Evolutionary conservation across 2,113 vertebrate species (phyloP), one percentile per base, ranked within the genome.

Genomic region (Dicerorhinus sumatrensis): DNA sequence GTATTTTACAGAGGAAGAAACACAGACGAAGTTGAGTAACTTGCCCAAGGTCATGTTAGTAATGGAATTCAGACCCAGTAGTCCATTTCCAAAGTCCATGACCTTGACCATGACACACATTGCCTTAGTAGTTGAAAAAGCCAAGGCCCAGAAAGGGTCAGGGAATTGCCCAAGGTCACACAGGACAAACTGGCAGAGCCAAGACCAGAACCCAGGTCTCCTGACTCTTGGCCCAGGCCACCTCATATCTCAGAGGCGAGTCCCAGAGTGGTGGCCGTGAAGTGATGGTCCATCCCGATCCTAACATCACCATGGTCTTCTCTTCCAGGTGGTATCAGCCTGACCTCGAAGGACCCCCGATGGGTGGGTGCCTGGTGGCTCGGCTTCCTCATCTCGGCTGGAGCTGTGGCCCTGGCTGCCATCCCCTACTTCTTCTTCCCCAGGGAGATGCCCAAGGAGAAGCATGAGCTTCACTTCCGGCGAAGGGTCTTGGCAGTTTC

Each of bases 311-410:
- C n/a, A 8, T 58, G 21, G 0, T 91, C 80, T 89, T 97, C 69
- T 72, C 54, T 98, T 98, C 21, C 98, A 99, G 99, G 97, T 0
- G 70, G 99, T 10, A 98, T 99, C 46, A 14, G 76, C 39, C 85
- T 99, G 79, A 97, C 98, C 0, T 92, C 75, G 0, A 94, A 62
- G 39, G 99, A 99, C 97, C 99, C 99, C 0, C 99, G 99, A 39
- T 99, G 99, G 99, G 99, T 99, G 0, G 99, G 99, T 0, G 99
- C 99, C 94, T 99, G 99, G 99, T 99, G 99, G 99, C 98, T 99
- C 0, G 99, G 99, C 4, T 99, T 99, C 98, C 98, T 99, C 42
- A 89, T 99, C 16, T 99, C 99, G 0, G 98, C 99, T 27, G 98
- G 98, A 5, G 48, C 99, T 0, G 99, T 99, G 91, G 98, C 99